Conservation (phyloP, 2,113 vertebrate genomes). For the Machaerirhynchus nigripectus region DNA sequence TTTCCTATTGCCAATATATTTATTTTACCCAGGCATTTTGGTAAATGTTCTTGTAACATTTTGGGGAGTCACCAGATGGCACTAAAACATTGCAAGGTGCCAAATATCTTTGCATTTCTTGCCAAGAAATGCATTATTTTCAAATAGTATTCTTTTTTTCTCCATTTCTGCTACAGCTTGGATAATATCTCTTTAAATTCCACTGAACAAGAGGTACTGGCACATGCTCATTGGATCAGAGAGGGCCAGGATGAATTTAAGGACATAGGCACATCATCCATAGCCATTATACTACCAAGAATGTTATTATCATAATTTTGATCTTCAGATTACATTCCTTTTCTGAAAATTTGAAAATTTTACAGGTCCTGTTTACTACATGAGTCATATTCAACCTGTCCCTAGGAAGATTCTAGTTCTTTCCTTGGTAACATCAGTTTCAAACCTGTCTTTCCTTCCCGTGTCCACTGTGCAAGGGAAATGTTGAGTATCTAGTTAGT, state of each 20-base stretch:
- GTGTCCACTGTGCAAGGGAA: background rate
- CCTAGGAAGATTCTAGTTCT: background rate
- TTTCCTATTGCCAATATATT: background rate
- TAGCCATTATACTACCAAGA: background rate
- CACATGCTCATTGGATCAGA: background rate
- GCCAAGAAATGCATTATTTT: slow-evolving; percentile 39
- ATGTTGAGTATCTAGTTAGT: background rate
- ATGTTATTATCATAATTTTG: background rate
- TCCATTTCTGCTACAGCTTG: background rate
- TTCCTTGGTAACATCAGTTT: background rate
- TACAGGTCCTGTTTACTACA: accelerated
- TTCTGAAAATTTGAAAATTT: background rate
- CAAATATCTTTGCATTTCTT: slow-evolving; percentile 52
- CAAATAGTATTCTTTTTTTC: background rate
- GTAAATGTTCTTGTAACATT: slow-evolving; percentile 47
- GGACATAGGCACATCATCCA: background rate
- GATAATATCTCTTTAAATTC: background rate
- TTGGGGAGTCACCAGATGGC: slow-evolving; percentile 67
- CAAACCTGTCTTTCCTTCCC: background rate
- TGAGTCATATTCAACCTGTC: background rate
- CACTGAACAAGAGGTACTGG: background rate
- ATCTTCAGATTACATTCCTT: background rate
- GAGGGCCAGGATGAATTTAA: background rate
- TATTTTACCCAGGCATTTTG: slow-evolving; percentile 1
- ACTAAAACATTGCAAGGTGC: slow-evolving; percentile 62